Conservation (phyloP, 92 coral and sea anemone genomes). For the Paragorgia papillata region DNA sequence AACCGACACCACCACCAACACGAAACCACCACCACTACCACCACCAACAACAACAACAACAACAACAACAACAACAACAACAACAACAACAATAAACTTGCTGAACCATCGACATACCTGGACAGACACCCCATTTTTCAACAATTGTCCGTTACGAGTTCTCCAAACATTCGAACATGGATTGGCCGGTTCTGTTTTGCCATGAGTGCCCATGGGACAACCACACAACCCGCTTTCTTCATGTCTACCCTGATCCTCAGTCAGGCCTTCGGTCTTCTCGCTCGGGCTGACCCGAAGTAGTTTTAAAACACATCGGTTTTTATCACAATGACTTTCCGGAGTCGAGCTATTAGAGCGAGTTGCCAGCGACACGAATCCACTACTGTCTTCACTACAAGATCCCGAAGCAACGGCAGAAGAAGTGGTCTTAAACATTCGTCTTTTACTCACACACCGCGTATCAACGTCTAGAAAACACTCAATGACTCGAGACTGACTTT, state of each 20-base stretch:
- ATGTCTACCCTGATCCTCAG: neutral
- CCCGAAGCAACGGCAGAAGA: neutral
- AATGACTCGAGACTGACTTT: neutral
- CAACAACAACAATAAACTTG: neutral
- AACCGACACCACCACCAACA: too few species aligned
- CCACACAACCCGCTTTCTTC: neutral
- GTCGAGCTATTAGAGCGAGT: neutral
- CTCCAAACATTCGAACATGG: neutral
- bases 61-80: neutral
- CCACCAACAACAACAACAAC: too few species aligned
- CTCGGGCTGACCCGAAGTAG: neutral
- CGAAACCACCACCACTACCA: too few species aligned
- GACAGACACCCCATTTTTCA: constrained; percentile 2
- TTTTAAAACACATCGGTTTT: neutral
- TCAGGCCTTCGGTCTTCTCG: neutral
- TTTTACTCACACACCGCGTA: neutral
- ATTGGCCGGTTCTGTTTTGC: neutral
- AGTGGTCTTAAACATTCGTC: neutral
- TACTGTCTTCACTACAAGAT: neutral
- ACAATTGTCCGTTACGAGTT: neutral
- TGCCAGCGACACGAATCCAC: neutral
- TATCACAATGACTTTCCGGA: neutral
- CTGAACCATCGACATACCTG: neutral
- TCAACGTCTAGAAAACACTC: constrained; percentile 18
- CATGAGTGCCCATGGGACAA: too few species aligned